Percentiles rank a stretch among this genome's conserved stretches.
These are phyloP conservation scores for Rhynchonycteris naso DNA, from an alignment of 2,797 vertebrate species.

Conservation along the genomic window DNA sequence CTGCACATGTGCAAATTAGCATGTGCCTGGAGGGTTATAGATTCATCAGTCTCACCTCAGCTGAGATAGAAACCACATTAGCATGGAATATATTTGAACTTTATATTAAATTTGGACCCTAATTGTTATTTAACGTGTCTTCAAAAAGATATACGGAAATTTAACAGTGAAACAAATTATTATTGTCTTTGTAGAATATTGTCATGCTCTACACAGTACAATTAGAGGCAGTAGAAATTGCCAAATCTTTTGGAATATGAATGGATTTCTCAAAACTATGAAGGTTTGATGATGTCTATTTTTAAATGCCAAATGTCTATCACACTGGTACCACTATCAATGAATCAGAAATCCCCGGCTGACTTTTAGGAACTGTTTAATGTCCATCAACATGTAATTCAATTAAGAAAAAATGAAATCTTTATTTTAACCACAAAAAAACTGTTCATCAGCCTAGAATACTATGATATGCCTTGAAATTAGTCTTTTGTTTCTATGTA, in stretches of 20 bases:
- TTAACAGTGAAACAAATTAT: slow-evolving; percentile 58
- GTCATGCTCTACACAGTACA: background rate
- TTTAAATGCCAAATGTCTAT: background rate
- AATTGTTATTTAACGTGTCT: slow-evolving; percentile 49
- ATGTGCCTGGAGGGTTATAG: slow-evolving; percentile 72
- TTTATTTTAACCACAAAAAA: slow-evolving; percentile 6
- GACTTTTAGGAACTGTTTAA: background rate
- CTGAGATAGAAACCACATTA: slow-evolving; percentile 43
- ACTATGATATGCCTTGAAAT: background rate
- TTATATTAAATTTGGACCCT: slow-evolving; percentile 53
- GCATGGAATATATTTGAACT: slow-evolving; percentile 35
- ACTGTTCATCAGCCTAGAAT: background rate
- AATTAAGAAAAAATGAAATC: background rate
- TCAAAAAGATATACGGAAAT: background rate
- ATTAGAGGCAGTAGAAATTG: slow-evolving; percentile 20
- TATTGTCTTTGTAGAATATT: slow-evolving; percentile 50
- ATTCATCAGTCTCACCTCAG: slow-evolving; percentile 69
- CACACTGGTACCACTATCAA: background rate
- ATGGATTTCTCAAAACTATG: background rate
- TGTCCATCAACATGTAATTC: background rate
- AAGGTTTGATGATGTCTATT: background rate
- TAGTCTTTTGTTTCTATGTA: background rate
- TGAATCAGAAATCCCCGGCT: background rate
- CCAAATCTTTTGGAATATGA: background rate
- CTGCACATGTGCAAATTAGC: slow-evolving; percentile 68